phyloP scores from a whole-genome alignment of 2,888 invertebrate species.

The Elegia similella region DNA sequence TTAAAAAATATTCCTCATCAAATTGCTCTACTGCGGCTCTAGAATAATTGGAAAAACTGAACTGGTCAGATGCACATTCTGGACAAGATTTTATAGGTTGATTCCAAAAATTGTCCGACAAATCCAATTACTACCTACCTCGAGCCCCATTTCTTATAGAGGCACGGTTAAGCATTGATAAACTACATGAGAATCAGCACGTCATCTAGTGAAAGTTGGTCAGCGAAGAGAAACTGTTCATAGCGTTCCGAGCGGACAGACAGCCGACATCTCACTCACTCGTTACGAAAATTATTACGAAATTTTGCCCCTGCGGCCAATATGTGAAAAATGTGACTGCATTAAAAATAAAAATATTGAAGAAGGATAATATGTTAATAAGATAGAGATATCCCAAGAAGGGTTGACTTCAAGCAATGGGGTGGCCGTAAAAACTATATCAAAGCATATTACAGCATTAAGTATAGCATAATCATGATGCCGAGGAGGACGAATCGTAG shows the following conservation, averaged over 20 bases:
- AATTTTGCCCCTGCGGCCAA: not conserved
- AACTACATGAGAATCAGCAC: conserved; percentile 19
- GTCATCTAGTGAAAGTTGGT: conserved; percentile 26
- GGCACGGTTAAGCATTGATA: conserved; percentile 1
- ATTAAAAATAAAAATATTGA: not conserved
- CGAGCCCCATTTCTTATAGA: not conserved
- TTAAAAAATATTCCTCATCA: too few relatives aligned
- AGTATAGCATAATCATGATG: too few relatives aligned
- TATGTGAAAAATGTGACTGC: not conserved
- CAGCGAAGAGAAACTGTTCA: conserved; percentile 26
- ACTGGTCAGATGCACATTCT: too few relatives aligned
- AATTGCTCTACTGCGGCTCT: too few relatives aligned
- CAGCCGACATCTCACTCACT: not conserved
- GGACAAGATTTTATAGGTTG: not conserved
- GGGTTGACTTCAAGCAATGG: too few relatives aligned
- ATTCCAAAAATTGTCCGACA: not conserved
- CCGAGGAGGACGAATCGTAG: too few relatives aligned
- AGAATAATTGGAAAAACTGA: too few relatives aligned
- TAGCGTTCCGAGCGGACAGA: not conserved
- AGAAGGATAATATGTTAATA: too few relatives aligned
- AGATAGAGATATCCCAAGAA: too few relatives aligned
- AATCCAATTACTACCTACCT: not conserved
- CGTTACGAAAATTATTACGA: conserved; percentile 12
- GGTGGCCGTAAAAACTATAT: too few relatives aligned
- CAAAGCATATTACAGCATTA: too few relatives aligned